Evolutionary conservation across 2,797 vertebrate genomes (phyloP).

Genomic region (Adelosebastes latens): DNA sequence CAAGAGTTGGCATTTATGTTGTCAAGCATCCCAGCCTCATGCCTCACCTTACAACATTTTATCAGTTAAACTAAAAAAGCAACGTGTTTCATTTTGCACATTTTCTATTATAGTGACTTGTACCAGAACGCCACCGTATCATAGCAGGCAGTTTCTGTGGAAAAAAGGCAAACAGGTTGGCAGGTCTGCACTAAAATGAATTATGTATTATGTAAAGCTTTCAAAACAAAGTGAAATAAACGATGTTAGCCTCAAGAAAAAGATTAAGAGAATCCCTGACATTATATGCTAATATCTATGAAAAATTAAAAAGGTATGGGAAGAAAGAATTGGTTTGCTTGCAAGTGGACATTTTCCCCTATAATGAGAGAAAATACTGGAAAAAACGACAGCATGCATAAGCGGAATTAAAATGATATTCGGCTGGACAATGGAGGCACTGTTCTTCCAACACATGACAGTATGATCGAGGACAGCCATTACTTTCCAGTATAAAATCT

Average conservation of each 20-base stretch:
- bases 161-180: slow-evolving; percentile 32
- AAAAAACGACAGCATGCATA: slow-evolving; percentile 19
- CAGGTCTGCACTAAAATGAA: slow-evolving; percentile 38
- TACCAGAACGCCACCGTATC: slow-evolving; percentile 13
- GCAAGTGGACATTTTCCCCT: slow-evolving; percentile 8
- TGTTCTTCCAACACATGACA: slow-evolving; percentile 23
- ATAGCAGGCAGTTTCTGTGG: slow-evolving; percentile 17
- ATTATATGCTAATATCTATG: slow-evolving; percentile 39
- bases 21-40: slow-evolving; percentile 46
- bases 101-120: slow-evolving; percentile 33
- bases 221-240: slow-evolving; percentile 49
- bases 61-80: slow-evolving; percentile 35
- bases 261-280: slow-evolving; percentile 29
- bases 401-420: slow-evolving; percentile 41
- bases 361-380: slow-evolving; percentile 17
- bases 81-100: slow-evolving; percentile 31
- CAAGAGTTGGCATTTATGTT: slow-evolving; percentile 53
- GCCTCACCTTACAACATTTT: slow-evolving; percentile 19
- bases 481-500: slow-evolving; percentile 21
- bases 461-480: slow-evolving; percentile 15
- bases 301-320: slow-evolving; percentile 31
- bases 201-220: slow-evolving; percentile 50
- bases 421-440: slow-evolving; percentile 15
- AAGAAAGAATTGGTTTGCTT: slow-evolving; percentile 24
- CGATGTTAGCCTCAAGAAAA: slow-evolving; percentile 25